phyloP scores from a whole-genome alignment of 2,888 invertebrate species.

The Cynaeus angustus region DNA sequence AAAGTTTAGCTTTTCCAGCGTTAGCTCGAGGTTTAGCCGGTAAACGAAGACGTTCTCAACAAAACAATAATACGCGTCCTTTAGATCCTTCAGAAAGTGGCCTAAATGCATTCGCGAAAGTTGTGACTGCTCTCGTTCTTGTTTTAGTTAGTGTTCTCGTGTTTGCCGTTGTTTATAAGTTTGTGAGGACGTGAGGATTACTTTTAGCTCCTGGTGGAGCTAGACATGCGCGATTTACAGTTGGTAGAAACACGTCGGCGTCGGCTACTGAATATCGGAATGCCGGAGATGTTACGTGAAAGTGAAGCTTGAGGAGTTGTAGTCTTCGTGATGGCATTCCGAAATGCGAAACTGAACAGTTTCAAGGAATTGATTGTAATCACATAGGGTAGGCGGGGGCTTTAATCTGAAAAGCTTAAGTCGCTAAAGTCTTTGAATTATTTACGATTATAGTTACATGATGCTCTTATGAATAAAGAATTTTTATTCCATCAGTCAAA shows the following conservation, averaged over 20 bases:
- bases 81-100: constrained; percentile 79
- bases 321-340: not conserved
- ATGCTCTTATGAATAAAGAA: constrained; percentile 4
- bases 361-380: constrained; percentile 30
- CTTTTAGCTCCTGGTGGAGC: constrained; percentile 78
- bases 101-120: constrained; percentile 81
- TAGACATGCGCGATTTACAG: constrained; percentile 58
- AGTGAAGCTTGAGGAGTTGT: constrained; percentile 29
- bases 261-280: constrained; percentile 53
- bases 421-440: constrained; percentile 16
- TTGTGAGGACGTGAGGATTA: constrained; percentile 85
- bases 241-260: constrained; percentile 52
- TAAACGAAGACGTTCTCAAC: constrained; percentile 76
- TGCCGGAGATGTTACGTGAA: constrained; percentile 57
- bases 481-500: not conserved
- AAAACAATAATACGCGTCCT: constrained; percentile 72
- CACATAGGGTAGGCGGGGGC: constrained; percentile 15
- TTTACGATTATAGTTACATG: constrained; percentile 9
- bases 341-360: constrained; percentile 21
- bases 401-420: constrained; percentile 3
- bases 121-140: constrained; percentile 80
- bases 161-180: constrained; percentile 83
- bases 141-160: constrained; percentile 82
- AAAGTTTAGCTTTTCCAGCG: constrained; percentile 83
- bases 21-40: constrained; percentile 80